Evolutionary conservation across 2,888 invertebrate genomes (phyloP).

Genomic region (Cheilosia variabilis): DNA sequence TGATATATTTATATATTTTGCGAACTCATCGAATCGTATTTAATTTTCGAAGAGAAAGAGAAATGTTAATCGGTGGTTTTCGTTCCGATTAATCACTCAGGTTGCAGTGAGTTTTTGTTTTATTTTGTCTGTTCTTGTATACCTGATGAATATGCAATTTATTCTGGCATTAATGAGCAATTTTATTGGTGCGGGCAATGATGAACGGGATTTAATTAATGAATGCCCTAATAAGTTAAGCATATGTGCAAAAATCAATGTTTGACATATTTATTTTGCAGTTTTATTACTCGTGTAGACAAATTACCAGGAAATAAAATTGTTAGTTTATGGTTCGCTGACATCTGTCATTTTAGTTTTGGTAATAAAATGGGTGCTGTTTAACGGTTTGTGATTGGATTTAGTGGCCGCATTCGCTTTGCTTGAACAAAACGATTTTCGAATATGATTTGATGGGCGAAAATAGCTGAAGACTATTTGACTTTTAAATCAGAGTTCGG

Average conservation of each 20-base stretch:
- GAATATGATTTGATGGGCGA: too few relatives aligned
- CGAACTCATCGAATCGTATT: conserved; percentile 43
- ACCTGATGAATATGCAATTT: conserved; percentile 39
- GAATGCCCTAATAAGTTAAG: conserved; percentile 36
- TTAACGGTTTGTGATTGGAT: too few relatives aligned
- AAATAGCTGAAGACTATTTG: too few relatives aligned
- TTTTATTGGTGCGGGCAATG: conserved; percentile 16
- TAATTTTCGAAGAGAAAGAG: conserved; percentile 36
- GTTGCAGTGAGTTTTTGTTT: conserved; percentile 31
- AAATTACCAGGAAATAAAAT: conserved; percentile 9
- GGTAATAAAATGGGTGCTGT: background rate
- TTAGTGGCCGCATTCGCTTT: too few relatives aligned
- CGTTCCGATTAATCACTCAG: conserved; percentile 62
- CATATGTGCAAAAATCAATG: conserved; percentile 10
- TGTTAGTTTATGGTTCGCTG: background rate
- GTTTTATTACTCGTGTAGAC: conserved; percentile 3
- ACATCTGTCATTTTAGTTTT: background rate
- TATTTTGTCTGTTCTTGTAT: background rate
- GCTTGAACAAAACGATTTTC: too few relatives aligned
- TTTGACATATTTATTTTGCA: conserved; percentile 1
- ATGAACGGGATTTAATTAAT: conserved; percentile 37
- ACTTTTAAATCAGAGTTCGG: too few relatives aligned
- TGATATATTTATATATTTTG: conserved; percentile 36
- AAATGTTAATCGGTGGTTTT: conserved; percentile 47
- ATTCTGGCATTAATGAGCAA: conserved; percentile 56